A percentile compares a stretch with the other conserved stretches of the same genome.
Evolutionary conservation across 2,888 invertebrate species (phyloP).

Genomic region (Panopea generosa): DNA sequence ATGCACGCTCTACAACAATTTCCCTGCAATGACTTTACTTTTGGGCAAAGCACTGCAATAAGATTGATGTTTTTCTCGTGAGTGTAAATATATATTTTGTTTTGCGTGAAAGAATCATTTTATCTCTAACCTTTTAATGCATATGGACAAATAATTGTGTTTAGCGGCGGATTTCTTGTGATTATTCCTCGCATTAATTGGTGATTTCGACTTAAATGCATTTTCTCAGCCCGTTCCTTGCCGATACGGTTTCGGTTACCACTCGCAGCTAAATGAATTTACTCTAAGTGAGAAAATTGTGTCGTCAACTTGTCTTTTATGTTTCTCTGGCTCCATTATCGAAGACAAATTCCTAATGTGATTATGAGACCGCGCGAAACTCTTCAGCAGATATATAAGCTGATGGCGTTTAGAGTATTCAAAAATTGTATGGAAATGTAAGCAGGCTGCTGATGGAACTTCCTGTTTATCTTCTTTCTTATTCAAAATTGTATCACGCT

Average conservation of each 20-base stretch:
- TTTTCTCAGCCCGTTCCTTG: not conserved
- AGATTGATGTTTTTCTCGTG: too few relatives aligned
- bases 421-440: too few relatives aligned
- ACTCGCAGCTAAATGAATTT: conserved; percentile 13
- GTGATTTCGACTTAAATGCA: conserved; percentile 12
- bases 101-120: conserved; percentile 10
- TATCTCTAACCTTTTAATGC: conserved; percentile 4
- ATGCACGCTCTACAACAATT: too few relatives aligned
- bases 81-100: not conserved
- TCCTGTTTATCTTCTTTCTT: too few relatives aligned
- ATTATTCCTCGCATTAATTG: conserved; percentile 7
- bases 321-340: conserved; percentile 6
- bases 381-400: not conserved
- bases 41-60: too few relatives aligned
- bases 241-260: conserved; percentile 13
- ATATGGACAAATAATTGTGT: conserved; percentile 10
- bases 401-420: not conserved
- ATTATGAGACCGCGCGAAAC: conserved; percentile 6
- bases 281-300: conserved; percentile 17
- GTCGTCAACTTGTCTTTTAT: conserved; percentile 4
- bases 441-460: too few relatives aligned
- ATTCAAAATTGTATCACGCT: too few relatives aligned
- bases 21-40: too few relatives aligned
- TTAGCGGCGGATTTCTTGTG: conserved; percentile 9
- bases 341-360: conserved; percentile 10